Evolutionary conservation across 2,113 vertebrate genomes (phyloP).

Genomic region (Daphoenositta chrysoptera): DNA sequence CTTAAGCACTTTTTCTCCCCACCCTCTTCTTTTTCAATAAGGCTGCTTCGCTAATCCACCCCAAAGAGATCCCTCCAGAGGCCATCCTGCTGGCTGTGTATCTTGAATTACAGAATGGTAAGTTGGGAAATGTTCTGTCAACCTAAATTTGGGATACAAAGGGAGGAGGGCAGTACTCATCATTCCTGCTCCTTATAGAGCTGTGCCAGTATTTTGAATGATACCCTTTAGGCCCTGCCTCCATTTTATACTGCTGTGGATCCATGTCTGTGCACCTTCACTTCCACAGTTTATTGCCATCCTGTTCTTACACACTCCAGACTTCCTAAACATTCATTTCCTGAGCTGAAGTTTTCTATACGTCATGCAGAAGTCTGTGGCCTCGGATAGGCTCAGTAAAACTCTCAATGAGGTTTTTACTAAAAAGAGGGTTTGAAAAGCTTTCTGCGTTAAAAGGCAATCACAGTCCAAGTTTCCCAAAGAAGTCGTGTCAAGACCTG

Average conservation of each 20-base stretch:
- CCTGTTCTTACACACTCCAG: neutral
- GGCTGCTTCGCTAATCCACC: slow-evolving; percentile 93
- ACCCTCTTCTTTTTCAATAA: slow-evolving; percentile 48
- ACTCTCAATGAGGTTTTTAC: neutral
- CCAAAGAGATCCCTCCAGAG: slow-evolving; percentile 95
- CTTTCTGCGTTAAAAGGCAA: neutral
- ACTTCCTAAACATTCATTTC: neutral
- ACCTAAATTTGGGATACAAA: neutral
- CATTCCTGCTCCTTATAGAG: neutral
- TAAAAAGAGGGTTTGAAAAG: neutral
- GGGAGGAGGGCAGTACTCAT: neutral
- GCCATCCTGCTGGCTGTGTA: slow-evolving; percentile 95
- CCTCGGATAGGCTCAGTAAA: neutral
- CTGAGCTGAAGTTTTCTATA: neutral
- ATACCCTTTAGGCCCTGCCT: neutral
- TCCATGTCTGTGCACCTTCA: neutral
- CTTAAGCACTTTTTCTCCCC: neutral
- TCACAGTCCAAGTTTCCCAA: neutral
- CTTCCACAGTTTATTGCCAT: neutral
- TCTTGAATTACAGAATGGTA: slow-evolving; percentile 94
- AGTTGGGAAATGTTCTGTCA: neutral
- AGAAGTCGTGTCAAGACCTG: neutral
- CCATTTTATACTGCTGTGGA: neutral
- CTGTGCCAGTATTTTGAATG: neutral
- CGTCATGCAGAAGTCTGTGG: neutral